Conservation (phyloP, 2,113 vertebrate species). For the Lepidothrix coronata region DNA sequence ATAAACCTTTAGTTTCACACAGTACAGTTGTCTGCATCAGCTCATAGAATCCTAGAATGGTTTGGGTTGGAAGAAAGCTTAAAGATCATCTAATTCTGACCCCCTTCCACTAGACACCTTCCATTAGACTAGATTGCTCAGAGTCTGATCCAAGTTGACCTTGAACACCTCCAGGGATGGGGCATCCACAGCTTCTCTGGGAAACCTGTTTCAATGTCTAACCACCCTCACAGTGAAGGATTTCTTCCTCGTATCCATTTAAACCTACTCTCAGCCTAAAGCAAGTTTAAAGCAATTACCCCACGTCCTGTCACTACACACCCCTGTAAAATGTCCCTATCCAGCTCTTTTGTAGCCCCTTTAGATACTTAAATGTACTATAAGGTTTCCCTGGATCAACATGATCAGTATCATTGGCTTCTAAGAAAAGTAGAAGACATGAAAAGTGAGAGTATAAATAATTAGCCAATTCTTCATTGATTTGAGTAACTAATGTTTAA, state of each 20-base stretch:
- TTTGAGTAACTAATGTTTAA: not conserved
- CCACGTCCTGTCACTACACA: not conserved
- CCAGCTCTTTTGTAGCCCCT: not conserved
- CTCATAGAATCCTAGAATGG: fast-evolving
- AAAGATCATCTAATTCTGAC: not conserved
- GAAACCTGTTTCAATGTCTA: too few relatives aligned
- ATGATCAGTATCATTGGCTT: not conserved
- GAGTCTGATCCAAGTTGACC: not conserved
- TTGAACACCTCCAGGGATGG: not conserved
- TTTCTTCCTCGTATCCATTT: not conserved
- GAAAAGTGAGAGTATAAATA: not conserved
- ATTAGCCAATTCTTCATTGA: not conserved
- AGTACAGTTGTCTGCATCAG: not conserved
- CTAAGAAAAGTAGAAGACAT: not conserved
- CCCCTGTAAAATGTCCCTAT: not conserved
- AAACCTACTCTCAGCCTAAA: not conserved
- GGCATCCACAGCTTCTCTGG: fast-evolving
- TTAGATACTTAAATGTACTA: not conserved
- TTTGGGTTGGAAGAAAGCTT: not conserved
- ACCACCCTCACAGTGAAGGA: not conserved
- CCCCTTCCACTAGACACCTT: not conserved
- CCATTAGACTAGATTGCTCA: not conserved
- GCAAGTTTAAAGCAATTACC: not conserved
- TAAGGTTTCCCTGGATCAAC: not conserved
- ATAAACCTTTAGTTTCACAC: not conserved